These are phyloP conservation scores for Pyrocoelia pectoralis DNA, from an alignment of 2,888 invertebrate genomes.

Conservation along the genomic window DNA sequence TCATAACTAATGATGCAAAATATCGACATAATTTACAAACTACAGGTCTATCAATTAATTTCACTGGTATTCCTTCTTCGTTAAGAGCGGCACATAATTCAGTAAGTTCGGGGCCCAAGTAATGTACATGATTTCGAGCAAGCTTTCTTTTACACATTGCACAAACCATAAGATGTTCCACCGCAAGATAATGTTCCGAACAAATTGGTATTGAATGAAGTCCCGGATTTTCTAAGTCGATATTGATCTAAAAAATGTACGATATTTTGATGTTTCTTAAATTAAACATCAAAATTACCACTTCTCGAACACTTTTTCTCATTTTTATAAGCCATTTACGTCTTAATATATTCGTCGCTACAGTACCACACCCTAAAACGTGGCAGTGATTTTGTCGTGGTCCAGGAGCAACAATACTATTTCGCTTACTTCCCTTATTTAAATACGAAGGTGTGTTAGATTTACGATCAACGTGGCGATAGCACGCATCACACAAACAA, in stretches of 20 bases:
- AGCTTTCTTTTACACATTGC: conserved; percentile 78
- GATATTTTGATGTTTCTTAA: conserved; percentile 2
- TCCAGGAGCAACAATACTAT: conserved; percentile 54
- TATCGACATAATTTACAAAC: conserved; percentile 85
- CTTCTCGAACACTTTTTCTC: conserved; percentile 72
- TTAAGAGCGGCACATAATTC: conserved; percentile 64
- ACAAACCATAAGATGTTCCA: conserved; percentile 79
- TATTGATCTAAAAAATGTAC: conserved; percentile 60
- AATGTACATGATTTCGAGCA: conserved; percentile 79
- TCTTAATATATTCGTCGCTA: conserved; percentile 71
- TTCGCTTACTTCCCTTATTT: conserved; percentile 58
- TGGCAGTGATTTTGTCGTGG: conserved; percentile 65
- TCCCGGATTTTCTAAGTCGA: conserved; percentile 69
- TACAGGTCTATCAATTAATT: conserved; percentile 72
- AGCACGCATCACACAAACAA: conserved; percentile 88
- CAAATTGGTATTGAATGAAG: conserved; percentile 76
- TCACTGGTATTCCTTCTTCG: conserved; percentile 73
- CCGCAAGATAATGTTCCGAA: conserved; percentile 71
- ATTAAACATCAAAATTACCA: conserved; percentile 55
- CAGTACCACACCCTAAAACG: conserved; percentile 68
- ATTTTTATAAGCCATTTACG: conserved; percentile 79
- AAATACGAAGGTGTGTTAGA: conserved; percentile 76
- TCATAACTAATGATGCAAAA: conserved; percentile 76
- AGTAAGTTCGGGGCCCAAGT: conserved; percentile 67
- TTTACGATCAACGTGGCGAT: conserved; percentile 84